Base-by-base conservation (phyloP, 2,113 vertebrate species). In the Natator depressus region DNA sequence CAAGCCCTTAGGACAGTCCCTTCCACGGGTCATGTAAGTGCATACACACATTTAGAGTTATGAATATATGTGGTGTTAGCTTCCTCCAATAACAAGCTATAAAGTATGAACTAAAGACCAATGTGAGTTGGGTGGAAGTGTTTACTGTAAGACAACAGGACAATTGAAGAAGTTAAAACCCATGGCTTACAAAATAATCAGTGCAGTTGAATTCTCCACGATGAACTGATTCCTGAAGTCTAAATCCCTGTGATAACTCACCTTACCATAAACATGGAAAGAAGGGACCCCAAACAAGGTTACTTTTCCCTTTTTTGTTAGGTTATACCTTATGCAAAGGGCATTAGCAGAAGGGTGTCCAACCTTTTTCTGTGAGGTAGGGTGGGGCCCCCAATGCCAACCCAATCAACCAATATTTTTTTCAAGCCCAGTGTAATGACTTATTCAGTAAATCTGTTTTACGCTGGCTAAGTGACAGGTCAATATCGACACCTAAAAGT, bases 401-500 rank as follows among this genome's bases (percentile, higher is more conserved):
- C 88, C 85, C 90, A 96, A 96, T 25, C 75, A 93, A 97, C 95
- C 93, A 97, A 46, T 89, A 1, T 84, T 78, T 96, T 90, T 95
- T 90, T 84, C 76, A 91, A 91, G 46, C 42, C 82, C 54, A 80
- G 55, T 14, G 87, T 80, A 62, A 65, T 49, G 62, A 82, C 81
- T 89, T 69, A 78, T 12, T 82, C 82, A 87, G 84, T 93, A 89
- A 94, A 94, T 93, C 90, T 95, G 89, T 62, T 96, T 95, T 94
- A 87, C 88, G 91, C 82, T 55, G 47, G 81, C 59, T 22, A 81
- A 92, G 86, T 4, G 76, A 95, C 87, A 91, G 93, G 84, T 95
- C 95, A 91, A 49, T 94, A 92, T 94, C 94, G 95, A 96, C 90
- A 95, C 87, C 94, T 95, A 95, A 95, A 96, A 96, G 47, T 89